phyloP scores from a whole-genome alignment of 2,888 invertebrate species.

The Matsumyia berberina region DNA sequence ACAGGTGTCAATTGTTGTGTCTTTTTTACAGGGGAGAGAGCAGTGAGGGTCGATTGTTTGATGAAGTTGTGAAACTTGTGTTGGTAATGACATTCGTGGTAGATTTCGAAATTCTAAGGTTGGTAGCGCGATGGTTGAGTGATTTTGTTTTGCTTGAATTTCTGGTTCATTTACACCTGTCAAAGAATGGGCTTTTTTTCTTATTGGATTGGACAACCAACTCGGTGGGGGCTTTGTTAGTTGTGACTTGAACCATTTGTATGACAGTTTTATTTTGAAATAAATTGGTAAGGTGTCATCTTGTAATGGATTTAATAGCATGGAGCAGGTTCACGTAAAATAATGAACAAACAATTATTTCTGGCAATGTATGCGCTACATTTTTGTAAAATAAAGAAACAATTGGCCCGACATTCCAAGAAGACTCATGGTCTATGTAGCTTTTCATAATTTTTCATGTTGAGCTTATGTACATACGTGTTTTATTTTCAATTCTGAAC shows the following conservation, averaged over 20 bases:
- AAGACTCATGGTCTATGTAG: too few species aligned
- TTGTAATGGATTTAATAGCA: neutral
- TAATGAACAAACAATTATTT: too few species aligned
- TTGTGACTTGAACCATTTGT: slow-evolving; percentile 3
- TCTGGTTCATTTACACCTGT: slow-evolving; percentile 43
- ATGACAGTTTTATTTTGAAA: slow-evolving; percentile 16
- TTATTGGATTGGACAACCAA: neutral
- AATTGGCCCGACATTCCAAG: too few species aligned
- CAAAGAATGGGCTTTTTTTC: neutral
- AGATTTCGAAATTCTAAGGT: slow-evolving; percentile 36
- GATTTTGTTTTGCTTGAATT: neutral
- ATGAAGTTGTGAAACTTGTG: neutral
- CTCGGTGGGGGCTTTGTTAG: slow-evolving; percentile 18
- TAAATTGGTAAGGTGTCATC: neutral
- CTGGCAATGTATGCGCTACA: too few species aligned
- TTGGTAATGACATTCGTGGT: slow-evolving; percentile 8
- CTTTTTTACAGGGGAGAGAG: neutral
- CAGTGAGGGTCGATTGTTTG: slow-evolving; percentile 29
- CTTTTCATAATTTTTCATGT: too few species aligned
- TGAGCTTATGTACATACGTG: too few species aligned
- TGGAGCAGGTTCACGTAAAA: too few species aligned
- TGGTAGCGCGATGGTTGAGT: slow-evolving; percentile 27
- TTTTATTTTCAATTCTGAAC: too few species aligned
- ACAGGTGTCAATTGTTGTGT: slow-evolving; percentile 67
- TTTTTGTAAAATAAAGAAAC: too few species aligned